phyloP scores from a whole-genome alignment of 2,888 invertebrate species.

The Bibio marci region DNA sequence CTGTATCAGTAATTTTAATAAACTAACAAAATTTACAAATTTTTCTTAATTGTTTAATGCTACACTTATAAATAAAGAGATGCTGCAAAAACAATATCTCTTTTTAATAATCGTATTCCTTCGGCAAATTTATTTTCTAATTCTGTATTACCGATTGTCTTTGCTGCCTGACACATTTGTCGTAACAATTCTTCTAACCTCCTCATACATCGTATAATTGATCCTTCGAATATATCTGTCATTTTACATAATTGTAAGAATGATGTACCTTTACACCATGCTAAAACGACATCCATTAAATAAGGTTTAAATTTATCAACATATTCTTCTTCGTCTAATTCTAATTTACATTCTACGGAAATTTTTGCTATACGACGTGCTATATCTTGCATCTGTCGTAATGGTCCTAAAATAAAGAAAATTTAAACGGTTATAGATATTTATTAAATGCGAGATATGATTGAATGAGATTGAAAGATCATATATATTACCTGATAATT shows the following conservation, averaged over 20 bases:
- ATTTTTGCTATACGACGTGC: constrained; percentile 84
- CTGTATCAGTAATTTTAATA: too few species aligned
- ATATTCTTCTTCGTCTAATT: constrained; percentile 77
- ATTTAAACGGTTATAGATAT: background rate
- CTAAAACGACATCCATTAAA: constrained; percentile 91
- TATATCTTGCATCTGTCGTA: constrained; percentile 85
- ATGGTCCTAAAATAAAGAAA: constrained; percentile 38
- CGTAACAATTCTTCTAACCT: constrained; percentile 88
- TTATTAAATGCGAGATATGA: background rate
- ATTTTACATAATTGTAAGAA: constrained; percentile 89
- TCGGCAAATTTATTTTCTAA: constrained; percentile 91
- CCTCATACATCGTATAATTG: constrained; percentile 73
- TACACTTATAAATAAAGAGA: constrained; percentile 80
- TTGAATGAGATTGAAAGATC: background rate
- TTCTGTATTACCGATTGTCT: constrained; percentile 91
- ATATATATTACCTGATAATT: constrained; percentile 38
- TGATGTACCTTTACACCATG: constrained; percentile 87
- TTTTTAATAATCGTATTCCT: constrained; percentile 77
- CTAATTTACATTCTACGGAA: constrained; percentile 67
- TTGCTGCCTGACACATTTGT: constrained; percentile 90
- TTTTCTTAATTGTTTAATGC: too few species aligned
- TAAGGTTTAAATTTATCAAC: constrained; percentile 85
- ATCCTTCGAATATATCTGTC: constrained; percentile 91
- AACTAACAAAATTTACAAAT: too few species aligned
- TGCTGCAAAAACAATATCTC: constrained; percentile 99